Evolutionary conservation across 2,113 vertebrate species (phyloP).

Genomic region (Antidorcas marsupialis): DNA sequence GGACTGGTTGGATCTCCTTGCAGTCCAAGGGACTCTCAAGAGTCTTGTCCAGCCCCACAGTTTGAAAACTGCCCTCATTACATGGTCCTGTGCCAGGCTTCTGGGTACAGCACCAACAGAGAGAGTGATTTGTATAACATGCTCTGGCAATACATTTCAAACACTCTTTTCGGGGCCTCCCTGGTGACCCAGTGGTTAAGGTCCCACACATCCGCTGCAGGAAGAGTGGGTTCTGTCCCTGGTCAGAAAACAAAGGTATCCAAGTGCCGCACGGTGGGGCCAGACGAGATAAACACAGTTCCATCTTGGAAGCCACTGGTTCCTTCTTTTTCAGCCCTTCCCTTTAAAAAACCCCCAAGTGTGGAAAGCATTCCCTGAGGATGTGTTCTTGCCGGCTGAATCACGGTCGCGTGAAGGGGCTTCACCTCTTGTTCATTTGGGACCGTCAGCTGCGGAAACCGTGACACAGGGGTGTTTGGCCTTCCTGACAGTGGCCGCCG

Average conservation of each 20-base stretch:
- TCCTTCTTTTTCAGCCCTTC: background rate
- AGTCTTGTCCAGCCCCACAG: background rate
- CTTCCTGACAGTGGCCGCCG: too few relatives aligned
- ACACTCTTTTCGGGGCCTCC: background rate
- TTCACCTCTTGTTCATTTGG: accelerated
- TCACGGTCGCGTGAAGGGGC: accelerated
- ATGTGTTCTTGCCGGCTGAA: background rate
- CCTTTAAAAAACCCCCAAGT: background rate
- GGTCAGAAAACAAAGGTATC: background rate
- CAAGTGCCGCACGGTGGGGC: background rate
- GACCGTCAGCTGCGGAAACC: background rate
- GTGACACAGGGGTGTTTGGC: background rate
- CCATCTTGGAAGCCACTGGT: background rate
- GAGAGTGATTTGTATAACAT: background rate
- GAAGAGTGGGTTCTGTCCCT: background rate
- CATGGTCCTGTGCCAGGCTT: background rate
- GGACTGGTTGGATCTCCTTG: background rate
- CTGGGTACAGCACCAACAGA: background rate
- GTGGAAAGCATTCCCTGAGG: background rate
- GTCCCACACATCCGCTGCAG: accelerated
- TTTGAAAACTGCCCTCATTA: background rate
- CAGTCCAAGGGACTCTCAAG: background rate
- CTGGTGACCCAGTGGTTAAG: background rate
- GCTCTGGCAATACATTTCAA: background rate
- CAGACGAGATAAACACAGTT: background rate